Evolutionary conservation across 2,113 vertebrate species (phyloP), one percentile per base, ranked within the genome.

Genomic region (Ornithorhynchus anatinus): DNA sequence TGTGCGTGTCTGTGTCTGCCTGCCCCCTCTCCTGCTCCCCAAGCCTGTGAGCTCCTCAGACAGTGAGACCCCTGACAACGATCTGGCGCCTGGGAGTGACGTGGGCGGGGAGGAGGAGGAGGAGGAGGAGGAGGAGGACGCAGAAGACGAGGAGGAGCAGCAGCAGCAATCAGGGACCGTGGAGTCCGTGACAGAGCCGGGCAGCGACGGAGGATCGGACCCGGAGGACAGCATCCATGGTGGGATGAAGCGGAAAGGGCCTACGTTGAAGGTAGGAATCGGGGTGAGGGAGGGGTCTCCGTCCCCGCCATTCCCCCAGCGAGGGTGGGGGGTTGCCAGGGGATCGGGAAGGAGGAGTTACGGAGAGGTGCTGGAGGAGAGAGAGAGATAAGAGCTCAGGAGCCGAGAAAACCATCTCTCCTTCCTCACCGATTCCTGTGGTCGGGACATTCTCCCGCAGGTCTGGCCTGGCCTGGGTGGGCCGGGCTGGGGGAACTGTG

Each of bases 11-110:
- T n/a, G n/a, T n/a, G n/a, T n/a, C n/a, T n/a, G 17, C 25, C 0
- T 0, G n/a, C 48, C 38, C 36, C 59, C 1, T 0, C 43, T 37
- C 72, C 35, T 0, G 0, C 22, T 20, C 37, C 47, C 29, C 19
- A 15, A 95, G 98, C 94, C 96, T 0, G 92, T 91, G 0, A 98
- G 96, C 81, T 99, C 97, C 19, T 99, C 98, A 0, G 97, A 99
- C 84, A 99, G 96, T 0, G 97, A 99, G 8, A 88, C 85, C 3
- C 86, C 91, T 0, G 95, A 93, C 38, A 92, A 94, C 0, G 94
- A 96, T 47, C 91, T 87, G 0, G 90, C 86, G 5, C 92, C 89
- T 0, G 94, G 92, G 1, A 95, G 94, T 0, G 94, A 94, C 2
- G 85, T 52, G 0, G 92, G 84, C 0, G 93, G 92, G 0, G 91